Evolutionary conservation across 2,888 invertebrate genomes (phyloP), one percentile per base, ranked within the genome.

Genomic region (Caenorhabditis wallacei): DNA sequence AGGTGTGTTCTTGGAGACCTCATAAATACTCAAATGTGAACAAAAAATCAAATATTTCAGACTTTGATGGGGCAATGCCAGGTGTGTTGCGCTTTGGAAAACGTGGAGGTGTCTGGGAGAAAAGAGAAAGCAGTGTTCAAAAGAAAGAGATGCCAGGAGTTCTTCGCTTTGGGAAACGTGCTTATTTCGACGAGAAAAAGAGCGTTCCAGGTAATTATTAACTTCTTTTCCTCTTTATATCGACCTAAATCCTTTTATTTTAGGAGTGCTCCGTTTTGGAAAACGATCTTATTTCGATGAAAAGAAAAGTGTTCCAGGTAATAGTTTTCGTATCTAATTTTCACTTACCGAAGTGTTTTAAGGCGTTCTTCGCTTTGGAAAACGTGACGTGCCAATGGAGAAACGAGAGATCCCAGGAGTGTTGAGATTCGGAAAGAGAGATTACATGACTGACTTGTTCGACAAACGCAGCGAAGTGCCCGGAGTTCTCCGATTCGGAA

Each of bases 41-140:
- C 10, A n/a, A n/a, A n/a, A n/a, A n/a, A n/a, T n/a, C n/a, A n/a
- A n/a, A 24, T 40, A 22, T 80, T 82, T 51, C 76, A 87, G 87
- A 87, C 74, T 66, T 87, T 24, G 86, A 88, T 63, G 85, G 85
- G n/a, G 85, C 87, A 22, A 88, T 90, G 86, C 91, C 91, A 30
- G 90, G 90, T 24, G 90, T 90, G 43, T 84, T 91, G 57, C 85
- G 91, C 37, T 91, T 91, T 81, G 91, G 91, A 48, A 90, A 90
- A 66, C 88, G 90, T 11, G 81, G 84, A 18, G 82, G 74, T 51
- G 61, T 69, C 57, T 83, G 81, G 71, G 86, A 84, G n/a, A 63
- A 80, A 35, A 54, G 80, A 3, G 85, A 86, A 22, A 83, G 82
- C 61, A 74, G 66, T 22, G 81, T 85, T 11, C 81, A 87, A 70